Evolutionary conservation across 2,888 invertebrate species (phyloP), one percentile per base, ranked within the genome.

Genomic region (Lydus trimaculatus): DNA sequence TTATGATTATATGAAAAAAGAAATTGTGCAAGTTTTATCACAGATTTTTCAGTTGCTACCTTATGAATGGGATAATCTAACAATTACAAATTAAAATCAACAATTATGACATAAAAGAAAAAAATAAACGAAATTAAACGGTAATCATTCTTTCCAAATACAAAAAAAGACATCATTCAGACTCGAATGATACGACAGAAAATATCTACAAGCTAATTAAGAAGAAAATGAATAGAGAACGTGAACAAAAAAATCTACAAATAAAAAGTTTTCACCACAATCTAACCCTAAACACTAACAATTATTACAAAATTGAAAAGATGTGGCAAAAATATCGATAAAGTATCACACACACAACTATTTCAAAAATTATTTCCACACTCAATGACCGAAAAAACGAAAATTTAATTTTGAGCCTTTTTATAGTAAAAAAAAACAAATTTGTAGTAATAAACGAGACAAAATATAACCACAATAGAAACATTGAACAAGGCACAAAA

Each of bases 91-190:
- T 52, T 23, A 11, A 23, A 13, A 52, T 13, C 20, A 9, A 48
- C 13, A 52, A 15, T 11, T 20, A 20, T 0, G 5, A 56, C n/a
- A 25, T 13, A 13, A 52, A 4, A 23, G 1, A 13, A 1, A 52
- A 23, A 23, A 13, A 56, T 25, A 56, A 25, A 25, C 0, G 5
- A 64, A 67, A 64, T 43, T 68, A 71, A 70, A 65, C 60, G 65
- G 64, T 48, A 20, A 75, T 74, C 75, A 74, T 73, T 73, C 73
- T 72, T 65, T 69, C 66, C 43, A 70, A 36, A 67, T 62, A 65
- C 68, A 72, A 72, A 69, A 58, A 63, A 64, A 67, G 67, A 58
- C 62, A 61, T 62, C n/a, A 60, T 67, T 60, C 61, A 61, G n/a
- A n/a, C n/a, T n/a, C n/a, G n/a, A 67, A 63, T 20, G 60, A 64